These are phyloP conservation scores for Amphimallon solstitiale DNA, from an alignment of 2,888 invertebrate genomes.

Conservation along the genomic window DNA sequence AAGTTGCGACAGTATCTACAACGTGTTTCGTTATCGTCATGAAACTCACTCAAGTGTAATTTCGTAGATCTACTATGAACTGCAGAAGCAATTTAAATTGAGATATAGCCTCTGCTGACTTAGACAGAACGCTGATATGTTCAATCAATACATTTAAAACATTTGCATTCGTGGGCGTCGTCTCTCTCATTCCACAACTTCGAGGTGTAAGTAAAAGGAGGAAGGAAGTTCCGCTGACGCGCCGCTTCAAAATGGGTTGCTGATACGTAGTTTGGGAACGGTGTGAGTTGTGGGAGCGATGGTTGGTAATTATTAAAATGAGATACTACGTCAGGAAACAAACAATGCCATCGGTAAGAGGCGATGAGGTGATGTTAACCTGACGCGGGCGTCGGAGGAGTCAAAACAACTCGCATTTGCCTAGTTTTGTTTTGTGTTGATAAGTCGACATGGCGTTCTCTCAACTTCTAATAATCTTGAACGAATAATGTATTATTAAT, in stretches of 20 bases:
- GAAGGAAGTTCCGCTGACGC: not conserved
- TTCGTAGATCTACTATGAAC: constrained; percentile 32
- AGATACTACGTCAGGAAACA: constrained; percentile 19
- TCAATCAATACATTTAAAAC: constrained; percentile 34
- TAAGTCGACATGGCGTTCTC: constrained; percentile 8
- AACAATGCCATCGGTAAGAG: constrained; percentile 8
- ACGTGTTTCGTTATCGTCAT: constrained; percentile 18
- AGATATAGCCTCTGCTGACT: constrained; percentile 34
- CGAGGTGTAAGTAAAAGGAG: not conserved
- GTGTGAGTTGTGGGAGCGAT: constrained; percentile 6
- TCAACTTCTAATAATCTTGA: constrained; percentile 29
- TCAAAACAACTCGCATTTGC: constrained; percentile 29
- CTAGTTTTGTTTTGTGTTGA: constrained; percentile 26
- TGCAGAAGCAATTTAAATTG: constrained; percentile 37
- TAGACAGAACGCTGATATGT: constrained; percentile 33
- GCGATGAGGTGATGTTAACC: constrained; percentile 13
- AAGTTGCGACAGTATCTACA: too few species aligned
- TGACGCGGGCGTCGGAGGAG: constrained; percentile 10
- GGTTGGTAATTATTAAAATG: constrained; percentile 31
- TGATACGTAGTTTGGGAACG: constrained; percentile 26
- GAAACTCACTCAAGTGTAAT: constrained; percentile 28
- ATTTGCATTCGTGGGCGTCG: constrained; percentile 4
- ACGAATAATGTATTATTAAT: constrained; percentile 30
- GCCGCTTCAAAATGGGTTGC: constrained; percentile 18
- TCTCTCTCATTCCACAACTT: constrained; percentile 5